phyloP scores from a whole-genome alignment of 2,113 vertebrate species.

The Nothoprocta perdicaria region DNA sequence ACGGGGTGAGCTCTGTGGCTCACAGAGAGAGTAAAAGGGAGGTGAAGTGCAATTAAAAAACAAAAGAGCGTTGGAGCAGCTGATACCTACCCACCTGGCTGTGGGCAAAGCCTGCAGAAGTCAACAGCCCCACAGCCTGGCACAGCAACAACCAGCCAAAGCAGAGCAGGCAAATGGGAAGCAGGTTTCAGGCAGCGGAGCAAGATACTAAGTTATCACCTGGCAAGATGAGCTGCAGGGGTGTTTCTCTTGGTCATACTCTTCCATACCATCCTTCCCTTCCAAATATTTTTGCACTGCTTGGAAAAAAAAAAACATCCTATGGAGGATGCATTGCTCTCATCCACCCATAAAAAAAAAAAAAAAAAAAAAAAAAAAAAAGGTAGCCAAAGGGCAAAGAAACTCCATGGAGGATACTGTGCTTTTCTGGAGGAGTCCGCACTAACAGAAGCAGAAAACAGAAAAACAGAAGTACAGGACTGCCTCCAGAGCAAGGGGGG shows the following conservation, averaged over 20 bases:
- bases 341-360: not conserved
- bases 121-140: too few species aligned
- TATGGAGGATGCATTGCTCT: not conserved
- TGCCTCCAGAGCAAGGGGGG: too few species aligned
- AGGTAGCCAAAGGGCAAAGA: conserved; percentile 12
- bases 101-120: not conserved
- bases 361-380: not conserved
- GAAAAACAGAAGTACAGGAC: too few species aligned
- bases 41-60: not conserved
- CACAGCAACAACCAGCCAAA: not conserved
- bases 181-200: not conserved
- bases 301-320: not conserved
- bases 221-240: not conserved
- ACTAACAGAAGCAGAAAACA: too few species aligned
- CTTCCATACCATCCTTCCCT: not conserved
- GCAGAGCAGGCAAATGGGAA: not conserved
- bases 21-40: not conserved
- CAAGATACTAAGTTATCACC: not conserved
- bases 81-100: not conserved
- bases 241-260: not conserved
- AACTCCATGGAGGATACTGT: not conserved
- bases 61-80: not conserved
- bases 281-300: not conserved
- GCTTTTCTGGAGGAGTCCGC: not conserved
- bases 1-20: not conserved